Evolutionary conservation across 2,888 invertebrate genomes (phyloP), one percentile per base, ranked within the genome.

Genomic region (Andrena chrysosceles): DNA sequence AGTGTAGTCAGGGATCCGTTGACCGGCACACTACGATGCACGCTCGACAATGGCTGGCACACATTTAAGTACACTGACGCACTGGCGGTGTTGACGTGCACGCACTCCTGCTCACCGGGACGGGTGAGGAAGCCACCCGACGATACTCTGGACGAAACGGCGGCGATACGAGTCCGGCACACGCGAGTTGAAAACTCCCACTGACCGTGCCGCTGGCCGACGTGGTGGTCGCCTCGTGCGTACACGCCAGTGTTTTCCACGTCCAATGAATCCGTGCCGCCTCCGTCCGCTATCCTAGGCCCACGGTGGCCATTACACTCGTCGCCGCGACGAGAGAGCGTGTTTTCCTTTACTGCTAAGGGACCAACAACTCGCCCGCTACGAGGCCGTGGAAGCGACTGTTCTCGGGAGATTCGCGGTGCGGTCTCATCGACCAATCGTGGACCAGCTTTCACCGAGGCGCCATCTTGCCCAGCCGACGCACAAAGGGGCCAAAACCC

Each of bases 391-490:
- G 80, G 78, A 81, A 86, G 86, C 89, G 89, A 89, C 89, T 89
- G 89, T 73, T 85, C 89, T 90, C 89, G 87, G 89, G 84, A 89
- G 89, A 90, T 85, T 89, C 87, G 89, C 87, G 89, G 86, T 87
- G 89, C 90, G 89, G 84, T 71, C 90, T 84, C 89, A 89, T 89
- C 90, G 89, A 89, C 89, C 89, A 89, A 89, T 89, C 83, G 83
- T 85, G 69, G 67, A 68, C 77, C 84, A 78, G 79, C 89, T 84
- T 86, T 86, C 85, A 82, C 87, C 89, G 85, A 85, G 87, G 87
- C 90, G 90, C 90, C 90, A 90, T 90, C 90, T 90, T 90, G 90
- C 86, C 83, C 70, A 85, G 84, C 89, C 90, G 86, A 90, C 70
- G 71, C 84, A 85, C 87, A 86, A 89, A 87, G 90, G 82, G 86